Percentiles rank a stretch among this genome's conserved stretches.
Evolutionary conservation across 92 coral and sea anemone species (phyloP).

Genomic region (Isaurus tuberculatus): DNA sequence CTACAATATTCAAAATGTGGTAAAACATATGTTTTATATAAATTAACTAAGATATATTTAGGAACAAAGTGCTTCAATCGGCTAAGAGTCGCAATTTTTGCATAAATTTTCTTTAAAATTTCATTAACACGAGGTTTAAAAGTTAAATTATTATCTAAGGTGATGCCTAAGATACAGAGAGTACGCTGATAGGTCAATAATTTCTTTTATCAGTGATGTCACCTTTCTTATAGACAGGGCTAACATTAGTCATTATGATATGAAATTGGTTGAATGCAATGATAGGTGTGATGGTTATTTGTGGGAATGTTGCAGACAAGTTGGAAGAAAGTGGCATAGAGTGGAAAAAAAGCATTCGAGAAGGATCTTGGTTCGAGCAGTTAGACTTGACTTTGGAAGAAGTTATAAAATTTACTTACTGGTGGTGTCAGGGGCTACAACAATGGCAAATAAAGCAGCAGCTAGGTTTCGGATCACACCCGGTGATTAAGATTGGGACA

Average conservation of each 20-base stretch:
- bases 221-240: too few species aligned
- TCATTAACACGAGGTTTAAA: too few species aligned
- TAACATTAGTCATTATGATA: constrained; percentile 12
- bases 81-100: too few species aligned
- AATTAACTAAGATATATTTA: too few species aligned
- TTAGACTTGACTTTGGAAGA: constrained; percentile 22
- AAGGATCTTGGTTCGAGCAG: constrained; percentile 33
- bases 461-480: background rate
- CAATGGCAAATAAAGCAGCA: constrained; percentile 1
- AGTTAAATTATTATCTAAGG: too few species aligned
- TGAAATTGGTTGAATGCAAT: constrained; percentile 37
- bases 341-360: constrained; percentile 37
- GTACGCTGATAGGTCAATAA: too few species aligned
- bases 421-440: background rate
- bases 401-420: constrained; percentile 9
- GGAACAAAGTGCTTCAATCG: too few species aligned
- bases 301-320: constrained; percentile 38
- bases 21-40: too few species aligned
- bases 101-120: too few species aligned
- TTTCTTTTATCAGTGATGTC: too few species aligned
- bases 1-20: too few species aligned
- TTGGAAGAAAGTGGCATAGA: constrained; percentile 33
- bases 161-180: too few species aligned
- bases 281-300: constrained; percentile 46
- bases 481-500: background rate